Conservation (phyloP, 2,888 invertebrate genomes). For the Pyrrhosoma nymphula region DNA sequence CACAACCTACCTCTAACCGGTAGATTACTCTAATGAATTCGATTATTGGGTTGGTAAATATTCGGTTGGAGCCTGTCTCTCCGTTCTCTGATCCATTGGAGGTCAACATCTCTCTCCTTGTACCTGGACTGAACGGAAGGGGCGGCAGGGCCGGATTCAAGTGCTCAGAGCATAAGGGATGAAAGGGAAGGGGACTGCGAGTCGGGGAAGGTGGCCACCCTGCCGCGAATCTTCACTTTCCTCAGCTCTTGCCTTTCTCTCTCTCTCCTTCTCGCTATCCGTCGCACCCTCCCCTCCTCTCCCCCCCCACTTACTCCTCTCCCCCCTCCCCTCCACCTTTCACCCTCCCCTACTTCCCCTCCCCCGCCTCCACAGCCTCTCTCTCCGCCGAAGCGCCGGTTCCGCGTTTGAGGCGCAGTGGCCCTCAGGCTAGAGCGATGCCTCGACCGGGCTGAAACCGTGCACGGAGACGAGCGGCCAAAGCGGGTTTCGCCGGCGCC, state of each 20-base stretch:
- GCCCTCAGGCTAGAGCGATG: not conserved
- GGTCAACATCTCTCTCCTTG: too few species aligned
- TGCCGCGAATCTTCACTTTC: constrained; percentile 21
- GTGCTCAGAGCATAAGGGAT: not conserved
- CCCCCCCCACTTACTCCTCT: not conserved
- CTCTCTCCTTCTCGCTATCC: not conserved
- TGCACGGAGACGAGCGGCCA: not conserved
- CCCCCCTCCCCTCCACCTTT: not conserved
- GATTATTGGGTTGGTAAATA: too few species aligned
- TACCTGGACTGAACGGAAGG: too few species aligned
- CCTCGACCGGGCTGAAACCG: not conserved
- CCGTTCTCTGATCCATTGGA: too few species aligned
- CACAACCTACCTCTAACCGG: too few species aligned
- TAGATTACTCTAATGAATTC: too few species aligned
- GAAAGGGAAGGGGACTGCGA: not conserved
- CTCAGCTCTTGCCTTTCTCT: not conserved
- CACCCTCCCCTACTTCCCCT: not conserved
- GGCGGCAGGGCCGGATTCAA: too few species aligned
- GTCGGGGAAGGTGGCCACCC: not conserved
- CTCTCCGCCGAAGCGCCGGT: not conserved
- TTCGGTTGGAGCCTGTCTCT: too few species aligned
- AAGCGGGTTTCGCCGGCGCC: not conserved
- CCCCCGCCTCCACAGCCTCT: not conserved
- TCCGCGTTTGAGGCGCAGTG: constrained; percentile 29
- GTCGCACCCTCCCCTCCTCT: not conserved